Base-by-base conservation (phyloP, 2,888 invertebrate species). In the Selenia dentaria region DNA sequence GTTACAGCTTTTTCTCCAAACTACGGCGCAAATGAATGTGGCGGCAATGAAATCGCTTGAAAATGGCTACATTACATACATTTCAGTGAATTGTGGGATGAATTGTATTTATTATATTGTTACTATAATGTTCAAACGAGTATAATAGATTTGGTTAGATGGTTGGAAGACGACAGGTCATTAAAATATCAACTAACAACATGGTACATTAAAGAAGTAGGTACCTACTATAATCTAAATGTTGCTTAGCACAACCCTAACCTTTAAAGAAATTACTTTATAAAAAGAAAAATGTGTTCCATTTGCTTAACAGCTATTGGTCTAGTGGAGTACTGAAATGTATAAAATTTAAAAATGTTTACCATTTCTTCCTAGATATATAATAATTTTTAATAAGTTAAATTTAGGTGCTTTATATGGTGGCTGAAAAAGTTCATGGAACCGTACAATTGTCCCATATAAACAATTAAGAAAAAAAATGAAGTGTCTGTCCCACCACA, bases 1-100 rank as follows among this genome's bases (percentile, higher is more conserved):
- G 48, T 79, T 79, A 54, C 88, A 89, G 89, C 60, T 87, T 89
- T 71, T 88, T 89, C 82, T 79, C 86, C 59, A 89, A 86, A 70
- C 70, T 89, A 58, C 84, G 88, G 55, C 87, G 89, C 63, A 86
- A 77, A 31, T 86, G 81, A 88, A 64, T 14, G 29, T 14, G 28
- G 27, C 35, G 42, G 33, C 18, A 31, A 50, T 44, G 40, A 50
- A 58, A 61, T 48, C 60, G 60, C 63, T 56, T 62, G 34, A 58
- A 57, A 58, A 35, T 26, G 10, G 24, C 53, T 37, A 54, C 59
- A 25, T 50, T 55, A 34, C 34, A 41, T 51, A n/a, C 11, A 32
- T n/a, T 24, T 34, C 8, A 13, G 9, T 35, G 5, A 31, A 26
- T 13, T 20, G 27, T 28, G 11, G n/a, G 27, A 26, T n/a, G 5